Evolutionary conservation across 2,797 vertebrate genomes (phyloP).

Genomic region (Mionectes olivaceus): DNA sequence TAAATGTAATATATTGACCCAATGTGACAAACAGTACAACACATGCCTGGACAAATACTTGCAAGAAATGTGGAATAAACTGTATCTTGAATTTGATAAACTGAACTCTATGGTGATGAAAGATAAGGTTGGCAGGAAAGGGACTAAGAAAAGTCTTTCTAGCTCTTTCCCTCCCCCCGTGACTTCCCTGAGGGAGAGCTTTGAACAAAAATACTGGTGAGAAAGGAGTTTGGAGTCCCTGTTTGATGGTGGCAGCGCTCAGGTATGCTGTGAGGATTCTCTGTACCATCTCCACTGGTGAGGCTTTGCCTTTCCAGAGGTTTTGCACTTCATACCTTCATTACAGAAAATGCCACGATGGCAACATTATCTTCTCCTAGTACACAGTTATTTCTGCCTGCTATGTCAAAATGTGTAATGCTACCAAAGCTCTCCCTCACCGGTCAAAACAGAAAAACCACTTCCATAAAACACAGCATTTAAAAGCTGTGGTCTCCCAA

Average conservation of each 20-base stretch:
- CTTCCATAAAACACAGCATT: background rate
- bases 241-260: background rate
- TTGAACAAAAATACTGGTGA: background rate
- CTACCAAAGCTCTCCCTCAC: fast-evolving
- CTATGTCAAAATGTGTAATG: background rate
- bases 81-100: background rate
- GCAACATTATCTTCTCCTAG: background rate
- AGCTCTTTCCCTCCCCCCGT: background rate
- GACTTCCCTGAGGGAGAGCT: background rate
- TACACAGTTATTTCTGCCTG: background rate
- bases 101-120: background rate
- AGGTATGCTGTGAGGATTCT: background rate
- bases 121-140: background rate
- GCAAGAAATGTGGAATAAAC: background rate
- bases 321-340: background rate
- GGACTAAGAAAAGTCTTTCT: background rate
- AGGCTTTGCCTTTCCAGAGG: background rate
- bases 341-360: background rate
- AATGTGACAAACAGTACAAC: background rate
- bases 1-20: background rate
- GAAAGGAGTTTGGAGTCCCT: background rate
- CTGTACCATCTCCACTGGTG: background rate
- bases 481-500: background rate
- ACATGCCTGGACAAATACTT: background rate
- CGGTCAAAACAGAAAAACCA: background rate